Base-by-base conservation (phyloP, 2,113 vertebrate genomes). In the Ovibos moschatus region DNA sequence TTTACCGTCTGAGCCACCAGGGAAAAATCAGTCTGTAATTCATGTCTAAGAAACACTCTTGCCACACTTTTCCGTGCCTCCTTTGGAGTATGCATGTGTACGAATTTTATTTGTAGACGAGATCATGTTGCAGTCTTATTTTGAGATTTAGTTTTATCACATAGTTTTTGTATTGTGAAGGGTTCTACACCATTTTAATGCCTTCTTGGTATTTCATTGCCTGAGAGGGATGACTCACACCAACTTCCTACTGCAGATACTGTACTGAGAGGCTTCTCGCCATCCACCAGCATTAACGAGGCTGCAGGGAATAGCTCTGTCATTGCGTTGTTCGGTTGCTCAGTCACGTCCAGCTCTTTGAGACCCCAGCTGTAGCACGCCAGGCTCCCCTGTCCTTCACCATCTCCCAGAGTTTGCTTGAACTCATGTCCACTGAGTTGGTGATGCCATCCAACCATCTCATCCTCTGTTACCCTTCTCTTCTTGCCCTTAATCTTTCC, bases 41-140 rank as follows among this genome's bases (percentile, higher is more conserved):
- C 6, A 1, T 1, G 55, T 36, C 23, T 55, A 47, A 53, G 87
- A 30, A 43, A 6, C 33, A n/a, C 4, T 1, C 8, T 28, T 58
- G 9, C 10, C 25, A 40, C 12, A 5, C 15, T 11, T 10, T 16
- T 12, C 57, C 0, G 0, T 33, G 27, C 36, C 25, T 9, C 40
- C 27, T 33, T 7, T 28, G 30, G 47, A 4, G 13, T 19, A 19
- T 4, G 7, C 17, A 17, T 3, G 8, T 4, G 7, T 4, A 25
- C 16, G 21, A 7, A 14, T 67, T 89, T 45, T 28, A 3, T 88
- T 30, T 91, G 50, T 43, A 40, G 11, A 43, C 0, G 28, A 40
- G 33, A 23, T 15, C 23, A 7, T 2, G 9, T 1, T 2, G 9
- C 7, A 14, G 13, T 51, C 23, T 10, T 55, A 6, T n/a, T 45